These are phyloP conservation scores for Trachythela sp. DNA, from an alignment of 64 coral and sea anemone genomes.

Conservation along the genomic window DNA sequence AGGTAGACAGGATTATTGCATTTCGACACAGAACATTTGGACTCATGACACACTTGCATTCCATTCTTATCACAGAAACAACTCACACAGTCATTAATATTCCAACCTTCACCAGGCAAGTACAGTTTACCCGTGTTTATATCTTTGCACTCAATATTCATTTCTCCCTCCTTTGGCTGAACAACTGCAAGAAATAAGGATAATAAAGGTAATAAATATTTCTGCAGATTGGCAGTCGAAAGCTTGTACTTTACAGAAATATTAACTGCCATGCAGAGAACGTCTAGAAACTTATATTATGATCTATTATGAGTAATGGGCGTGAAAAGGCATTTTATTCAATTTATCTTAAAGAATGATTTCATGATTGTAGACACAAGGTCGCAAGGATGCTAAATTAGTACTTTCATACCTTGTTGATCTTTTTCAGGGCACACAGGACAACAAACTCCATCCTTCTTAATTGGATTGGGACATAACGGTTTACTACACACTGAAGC, in stretches of 20 bases:
- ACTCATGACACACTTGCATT: neutral
- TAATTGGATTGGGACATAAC: neutral
- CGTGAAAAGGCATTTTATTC: too few species aligned
- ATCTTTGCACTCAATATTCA: neutral
- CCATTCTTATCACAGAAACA: slow-evolving; percentile 11
- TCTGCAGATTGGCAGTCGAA: too few species aligned
- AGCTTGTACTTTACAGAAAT: too few species aligned
- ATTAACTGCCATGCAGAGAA: too few species aligned
- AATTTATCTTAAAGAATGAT: too few species aligned
- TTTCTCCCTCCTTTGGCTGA: neutral
- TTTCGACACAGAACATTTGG: neutral
- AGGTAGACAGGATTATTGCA: neutral
- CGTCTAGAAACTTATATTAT: too few species aligned
- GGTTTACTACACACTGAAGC: neutral
- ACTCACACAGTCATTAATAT: slow-evolving; percentile 14
- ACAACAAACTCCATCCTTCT: neutral
- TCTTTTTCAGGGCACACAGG: neutral
- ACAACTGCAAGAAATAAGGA: neutral
- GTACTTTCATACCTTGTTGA: neutral
- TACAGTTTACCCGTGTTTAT: neutral
- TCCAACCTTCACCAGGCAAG: slow-evolving; percentile 10
- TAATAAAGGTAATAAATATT: neutral
- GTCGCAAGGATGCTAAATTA: too few species aligned
- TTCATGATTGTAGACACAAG: too few species aligned
- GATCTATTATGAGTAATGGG: too few species aligned